Evolutionary conservation across 2,888 invertebrate species (phyloP).

Genomic region (Ophion obscuratus): DNA sequence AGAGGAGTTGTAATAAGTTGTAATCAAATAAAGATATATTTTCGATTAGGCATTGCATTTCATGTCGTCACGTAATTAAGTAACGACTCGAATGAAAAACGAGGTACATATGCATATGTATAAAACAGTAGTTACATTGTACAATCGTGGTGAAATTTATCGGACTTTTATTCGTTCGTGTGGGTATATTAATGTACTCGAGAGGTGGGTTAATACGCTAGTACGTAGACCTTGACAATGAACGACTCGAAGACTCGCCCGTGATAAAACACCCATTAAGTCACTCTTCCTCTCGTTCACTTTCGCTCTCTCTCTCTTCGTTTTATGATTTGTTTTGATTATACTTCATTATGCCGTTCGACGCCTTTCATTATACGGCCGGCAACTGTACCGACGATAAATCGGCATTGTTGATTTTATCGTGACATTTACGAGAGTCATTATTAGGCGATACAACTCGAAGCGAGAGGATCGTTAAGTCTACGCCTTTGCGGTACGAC

Average conservation of each 20-base stretch:
- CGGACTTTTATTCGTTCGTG: neutral
- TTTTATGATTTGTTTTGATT: constrained; percentile 83
- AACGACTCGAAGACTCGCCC: constrained; percentile 40
- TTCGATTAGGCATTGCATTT: neutral
- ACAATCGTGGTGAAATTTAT: neutral
- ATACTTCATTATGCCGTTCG: constrained; percentile 81
- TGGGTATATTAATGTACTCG: constrained; percentile 1
- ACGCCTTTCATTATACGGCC: constrained; percentile 78
- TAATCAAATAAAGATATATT: neutral
- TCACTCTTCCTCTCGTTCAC: constrained; percentile 29
- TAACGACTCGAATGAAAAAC: neutral
- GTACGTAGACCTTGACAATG: constrained; percentile 60
- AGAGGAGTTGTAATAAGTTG: neutral
- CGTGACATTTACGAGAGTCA: constrained; percentile 83
- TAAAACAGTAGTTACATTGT: neutral
- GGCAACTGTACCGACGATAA: constrained; percentile 80
- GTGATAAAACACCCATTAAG: constrained; percentile 50
- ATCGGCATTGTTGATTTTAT: constrained; percentile 83
- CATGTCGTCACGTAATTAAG: neutral
- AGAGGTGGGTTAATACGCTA: constrained; percentile 10
- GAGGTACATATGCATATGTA: neutral
- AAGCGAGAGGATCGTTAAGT: constrained; percentile 79
- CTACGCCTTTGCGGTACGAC: constrained; percentile 81
- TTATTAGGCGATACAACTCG: constrained; percentile 82
- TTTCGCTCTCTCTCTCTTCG: constrained; percentile 62